Conservation (phyloP, 2,797 vertebrate genomes). For the Gastrophryne carolinensis region DNA sequence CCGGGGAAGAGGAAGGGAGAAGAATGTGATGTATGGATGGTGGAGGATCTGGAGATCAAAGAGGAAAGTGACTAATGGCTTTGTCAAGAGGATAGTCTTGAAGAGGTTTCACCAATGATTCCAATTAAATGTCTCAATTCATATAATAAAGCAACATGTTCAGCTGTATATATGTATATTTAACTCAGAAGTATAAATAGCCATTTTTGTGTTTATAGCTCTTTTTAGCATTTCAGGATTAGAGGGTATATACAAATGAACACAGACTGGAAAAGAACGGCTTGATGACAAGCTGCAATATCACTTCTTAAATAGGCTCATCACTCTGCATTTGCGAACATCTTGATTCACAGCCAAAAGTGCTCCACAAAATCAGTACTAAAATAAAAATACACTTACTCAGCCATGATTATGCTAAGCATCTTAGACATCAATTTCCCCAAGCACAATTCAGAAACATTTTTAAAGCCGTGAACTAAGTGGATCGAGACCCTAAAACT, state of each 20-base stretch:
- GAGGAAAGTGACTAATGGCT: too few species aligned
- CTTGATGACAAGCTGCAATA: conserved; percentile 4
- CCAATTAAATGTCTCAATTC: too few species aligned
- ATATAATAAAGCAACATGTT: too few species aligned
- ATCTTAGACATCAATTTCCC: neutral
- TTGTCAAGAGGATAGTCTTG: too few species aligned
- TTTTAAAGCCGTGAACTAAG: too few species aligned
- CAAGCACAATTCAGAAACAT: too few species aligned
- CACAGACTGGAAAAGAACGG: neutral
- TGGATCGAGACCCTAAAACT: too few species aligned
- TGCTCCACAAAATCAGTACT: neutral
- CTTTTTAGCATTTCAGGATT: neutral
- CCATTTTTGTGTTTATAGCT: neutral
- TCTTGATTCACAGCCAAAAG: conserved; percentile 24
- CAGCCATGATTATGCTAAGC: conserved; percentile 15
- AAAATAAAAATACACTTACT: conserved; percentile 23
- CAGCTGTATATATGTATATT: too few species aligned
- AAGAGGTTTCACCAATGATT: too few species aligned
- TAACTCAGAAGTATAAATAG: neutral
- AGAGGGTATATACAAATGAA: conserved; percentile 4
- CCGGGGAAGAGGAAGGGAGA: too few species aligned
- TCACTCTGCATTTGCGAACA: conserved; percentile 21
- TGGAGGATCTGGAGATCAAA: too few species aligned
- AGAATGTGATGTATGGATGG: too few species aligned
- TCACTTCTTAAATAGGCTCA: conserved; percentile 10